Evolutionary conservation across 2,113 vertebrate genomes (phyloP), one percentile per base, ranked within the genome.

Genomic region (Pavo muticus): DNA sequence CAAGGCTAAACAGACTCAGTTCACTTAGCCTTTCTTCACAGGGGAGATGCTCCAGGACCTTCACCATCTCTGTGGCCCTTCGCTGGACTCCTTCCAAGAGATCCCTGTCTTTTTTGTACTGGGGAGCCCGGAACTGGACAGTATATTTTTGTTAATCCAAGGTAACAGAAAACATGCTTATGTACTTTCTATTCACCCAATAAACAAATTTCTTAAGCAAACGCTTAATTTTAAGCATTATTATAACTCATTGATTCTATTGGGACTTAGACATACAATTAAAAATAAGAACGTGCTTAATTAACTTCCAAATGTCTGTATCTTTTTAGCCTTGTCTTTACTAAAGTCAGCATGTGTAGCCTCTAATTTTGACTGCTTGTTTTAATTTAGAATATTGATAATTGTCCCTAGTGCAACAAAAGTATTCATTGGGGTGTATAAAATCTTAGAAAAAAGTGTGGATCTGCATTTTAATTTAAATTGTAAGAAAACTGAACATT

Each of bases 161-260:
- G n/a, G n/a, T n/a, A n/a, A n/a, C n/a, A n/a, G n/a, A n/a, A n/a
- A n/a, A n/a, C n/a, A n/a, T n/a, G n/a, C n/a, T n/a, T n/a, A n/a
- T n/a, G n/a, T n/a, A n/a, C n/a, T n/a, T n/a, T n/a, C n/a, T n/a
- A n/a, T n/a, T n/a, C n/a, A n/a, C 35, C 35, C 27, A 63, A 20
- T 27, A 57, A 89, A 84, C 45, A 82, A 68, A 64, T 60, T 87
- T 27, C 37, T 87, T 73, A 84, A 92, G 16, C 29, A 72, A 75
- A 91, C 6, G 48, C n/a, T 76, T 61, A 12, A 63, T 83, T 91
- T 91, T 44, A 69, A 90, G 21, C 12, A 77, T 39, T 32, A 21
- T 14, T 84, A 83, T 88, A 86, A 52, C 5, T 50, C 59, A 86
- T 42, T 93, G 16, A 47, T 48, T 79, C 87, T 64, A 47, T 19